Evolutionary conservation across 2,888 invertebrate species (phyloP), one percentile per base, ranked within the genome.

Genomic region (Ochropleura leucogaster): DNA sequence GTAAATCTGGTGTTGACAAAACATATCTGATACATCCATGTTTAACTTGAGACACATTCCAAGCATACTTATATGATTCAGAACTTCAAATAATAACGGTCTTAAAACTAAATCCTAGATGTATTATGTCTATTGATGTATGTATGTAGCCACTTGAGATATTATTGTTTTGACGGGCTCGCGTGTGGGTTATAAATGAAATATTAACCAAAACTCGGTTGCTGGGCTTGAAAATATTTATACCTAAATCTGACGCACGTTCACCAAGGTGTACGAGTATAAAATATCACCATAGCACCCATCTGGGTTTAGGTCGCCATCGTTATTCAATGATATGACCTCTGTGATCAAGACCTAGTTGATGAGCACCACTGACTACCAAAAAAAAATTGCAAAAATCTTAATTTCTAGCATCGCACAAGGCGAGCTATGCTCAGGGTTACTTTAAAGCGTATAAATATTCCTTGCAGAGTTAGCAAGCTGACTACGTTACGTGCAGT

Each of bases 51-150:
- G 30, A 30, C 30, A 53, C 42, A 59, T 67, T 66, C 49, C 49
- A 55, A 60, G 59, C 80, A 68, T 74, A 66, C 62, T 64, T 72
- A 74, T 42, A 74, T 84, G 74, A 80, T 65, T 77, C 72, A 84
- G 42, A 62, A 62, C 55, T 44, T 68, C 59, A 72, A 77, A 77
- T 74, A 80, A 64, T 12, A 65, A 16, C 30, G 10, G n/a, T 74
- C 10, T 67, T 69, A 14, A 42, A 76, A 63, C 42, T 30, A 40
- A 55, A 51, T 69, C 12, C 46, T 68, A 42, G 40, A 64, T 47
- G 16, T 64, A 2, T 55, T 70, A 55, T 42, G 69, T 47, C 14
- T 62, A 7, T 62, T 68, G 30, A 30, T 30, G 62, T 66, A 60
- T 30, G 62, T 66, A 60, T 40, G 5, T 59, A 70, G n/a, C 20